A percentile compares a stretch with the other conserved stretches of the same genome.
Evolutionary conservation across 2,888 invertebrate genomes (phyloP).

Genomic region (Apotomis capreana): DNA sequence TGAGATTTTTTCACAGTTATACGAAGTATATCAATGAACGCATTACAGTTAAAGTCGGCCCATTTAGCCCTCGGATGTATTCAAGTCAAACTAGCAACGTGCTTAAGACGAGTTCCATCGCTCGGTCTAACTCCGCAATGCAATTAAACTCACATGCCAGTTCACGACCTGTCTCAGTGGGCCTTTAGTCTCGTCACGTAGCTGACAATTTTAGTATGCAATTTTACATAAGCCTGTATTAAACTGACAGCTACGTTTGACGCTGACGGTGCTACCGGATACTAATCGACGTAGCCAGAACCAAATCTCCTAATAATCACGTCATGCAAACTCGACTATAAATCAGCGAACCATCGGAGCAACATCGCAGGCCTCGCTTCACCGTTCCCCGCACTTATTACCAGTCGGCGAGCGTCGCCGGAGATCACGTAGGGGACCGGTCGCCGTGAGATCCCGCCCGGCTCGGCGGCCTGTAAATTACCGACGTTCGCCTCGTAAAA

Average conservation of each 20-base stretch:
- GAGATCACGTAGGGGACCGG: slow-evolving; percentile 76
- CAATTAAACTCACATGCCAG: too few relatives aligned
- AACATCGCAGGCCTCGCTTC: slow-evolving; percentile 44
- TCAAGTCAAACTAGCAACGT: too few relatives aligned
- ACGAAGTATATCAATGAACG: too few relatives aligned
- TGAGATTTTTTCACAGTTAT: too few relatives aligned
- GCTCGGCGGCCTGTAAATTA: slow-evolving; percentile 54
- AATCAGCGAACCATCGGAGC: slow-evolving; percentile 39
- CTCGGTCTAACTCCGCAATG: too few relatives aligned
- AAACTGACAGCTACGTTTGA: too few relatives aligned
- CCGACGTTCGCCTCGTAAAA: slow-evolving; percentile 62
- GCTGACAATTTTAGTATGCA: not conserved
- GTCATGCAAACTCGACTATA: not conserved
- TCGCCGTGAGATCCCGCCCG: slow-evolving; percentile 59
- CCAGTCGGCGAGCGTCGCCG: slow-evolving; percentile 67
- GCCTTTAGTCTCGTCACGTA: too few relatives aligned
- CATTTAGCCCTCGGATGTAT: too few relatives aligned
- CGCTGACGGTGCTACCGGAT: too few relatives aligned
- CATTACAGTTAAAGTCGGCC: too few relatives aligned
- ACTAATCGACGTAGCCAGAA: not conserved
- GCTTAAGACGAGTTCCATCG: too few relatives aligned
- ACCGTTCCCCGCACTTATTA: slow-evolving; percentile 57
- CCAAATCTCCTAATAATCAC: slow-evolving; percentile 1
- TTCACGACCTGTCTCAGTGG: too few relatives aligned
- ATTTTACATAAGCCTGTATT: not conserved